Evolutionary conservation across 2,797 vertebrate species (phyloP), one percentile per base, ranked within the genome.

Genomic region (Chlorospingus semifuscus): DNA sequence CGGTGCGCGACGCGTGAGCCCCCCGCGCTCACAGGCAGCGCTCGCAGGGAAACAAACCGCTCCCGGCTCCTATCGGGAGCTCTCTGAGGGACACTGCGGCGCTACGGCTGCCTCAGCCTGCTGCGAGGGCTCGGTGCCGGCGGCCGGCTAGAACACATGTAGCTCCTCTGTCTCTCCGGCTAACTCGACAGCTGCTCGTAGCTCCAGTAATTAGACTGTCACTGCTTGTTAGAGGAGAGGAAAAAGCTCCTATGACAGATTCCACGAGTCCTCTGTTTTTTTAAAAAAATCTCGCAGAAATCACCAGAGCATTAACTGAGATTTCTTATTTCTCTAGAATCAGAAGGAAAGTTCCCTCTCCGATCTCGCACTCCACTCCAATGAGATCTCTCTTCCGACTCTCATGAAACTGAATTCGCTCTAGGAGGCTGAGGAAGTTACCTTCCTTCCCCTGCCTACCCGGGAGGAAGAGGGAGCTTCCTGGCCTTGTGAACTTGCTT

Each of bases 161-260:
- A 97, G 97, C 98, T 98, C 98, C 98, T 90, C 97, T 98, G 98
- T 98, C 98, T 97, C 98, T 94, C 97, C 93, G 98, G 98, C 97
- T 96, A 98, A 98, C 98, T 98, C 98, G 99, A 99, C 99, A 99
- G 99, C 99, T 99, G 99, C 99, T 99, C 98, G 98, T 98, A 98
- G 98, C 98, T 95, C 86, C 96, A 80, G 96, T 99, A 99, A 99
- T 99, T 99, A 99, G 99, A 98, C 99, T 99, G 99, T 99, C 99
- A 99, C 97, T 98, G 98, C 99, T 99, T 97, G 99, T 99, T 99
- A 99, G 98, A 96, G 98, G 98, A 98, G 98, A 98, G 98, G 97
- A 96, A 98, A 99, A 98, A 91, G 97, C 98, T 98, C 93, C 94
- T 95, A 92, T 99, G 99, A 99, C 99, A 98, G 99, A 99, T 98